phyloP scores from a whole-genome alignment of 2,113 vertebrate species.

The Brachyistius frenatus region DNA sequence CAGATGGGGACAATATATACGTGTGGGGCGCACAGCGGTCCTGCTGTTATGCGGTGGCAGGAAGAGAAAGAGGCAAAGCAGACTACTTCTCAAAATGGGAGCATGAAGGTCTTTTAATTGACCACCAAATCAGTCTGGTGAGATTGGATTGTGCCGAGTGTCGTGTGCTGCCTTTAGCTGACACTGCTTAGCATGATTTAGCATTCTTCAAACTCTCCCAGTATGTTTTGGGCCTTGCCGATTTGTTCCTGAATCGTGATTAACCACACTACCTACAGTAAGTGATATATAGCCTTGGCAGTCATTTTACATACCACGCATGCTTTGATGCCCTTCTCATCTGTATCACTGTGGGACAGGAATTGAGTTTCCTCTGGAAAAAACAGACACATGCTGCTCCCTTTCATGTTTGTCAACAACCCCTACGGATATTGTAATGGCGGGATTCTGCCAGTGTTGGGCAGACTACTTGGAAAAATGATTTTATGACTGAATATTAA shows the following conservation, averaged over 20 bases:
- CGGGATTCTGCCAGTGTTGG: slow-evolving; percentile 15
- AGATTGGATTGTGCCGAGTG: background rate
- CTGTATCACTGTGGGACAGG: slow-evolving; percentile 61
- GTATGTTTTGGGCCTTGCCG: slow-evolving; percentile 7
- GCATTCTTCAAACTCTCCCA: background rate
- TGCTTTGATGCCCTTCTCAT: slow-evolving; percentile 62
- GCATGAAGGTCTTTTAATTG: slow-evolving; percentile 23
- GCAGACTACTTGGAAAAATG: background rate
- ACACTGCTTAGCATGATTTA: slow-evolving; percentile 9
- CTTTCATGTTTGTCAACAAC: slow-evolving; percentile 72
- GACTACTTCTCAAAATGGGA: slow-evolving; percentile 7
- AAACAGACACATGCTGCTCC: slow-evolving; percentile 59
- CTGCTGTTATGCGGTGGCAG: background rate
- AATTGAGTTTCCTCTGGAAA: slow-evolving; percentile 67
- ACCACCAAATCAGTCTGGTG: slow-evolving; percentile 10
- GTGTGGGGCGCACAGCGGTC: background rate
- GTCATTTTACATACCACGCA: slow-evolving; percentile 57
- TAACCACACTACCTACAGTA: slow-evolving; percentile 29
- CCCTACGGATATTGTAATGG: slow-evolving; percentile 37
- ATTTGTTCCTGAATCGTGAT: slow-evolving; percentile 20
- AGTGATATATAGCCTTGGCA: slow-evolving; percentile 29
- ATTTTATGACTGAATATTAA: slow-evolving; percentile 20
- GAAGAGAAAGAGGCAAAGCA: background rate
- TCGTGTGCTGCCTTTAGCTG: slow-evolving; percentile 3
- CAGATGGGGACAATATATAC: slow-evolving; percentile 8